These are phyloP conservation scores for Trachythela sp. DNA, from an alignment of 64 coral and sea anemone species.

Conservation along the genomic window DNA sequence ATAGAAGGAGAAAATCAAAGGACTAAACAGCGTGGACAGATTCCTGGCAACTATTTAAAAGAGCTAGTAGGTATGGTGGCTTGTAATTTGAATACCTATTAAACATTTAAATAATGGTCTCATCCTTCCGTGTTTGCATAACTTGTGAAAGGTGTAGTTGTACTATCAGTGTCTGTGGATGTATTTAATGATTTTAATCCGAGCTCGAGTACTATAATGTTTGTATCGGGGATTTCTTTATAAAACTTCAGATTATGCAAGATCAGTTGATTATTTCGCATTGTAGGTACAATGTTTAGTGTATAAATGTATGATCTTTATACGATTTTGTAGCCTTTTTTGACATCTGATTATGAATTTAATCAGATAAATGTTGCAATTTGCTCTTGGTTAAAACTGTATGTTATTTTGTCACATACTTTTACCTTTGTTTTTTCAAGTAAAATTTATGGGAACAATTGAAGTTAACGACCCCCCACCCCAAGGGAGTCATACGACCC, in stretches of 20 bases:
- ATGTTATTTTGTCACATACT: no score
- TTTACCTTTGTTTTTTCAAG: no score
- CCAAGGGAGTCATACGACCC: no score
- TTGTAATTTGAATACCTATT: background rate
- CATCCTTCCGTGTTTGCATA: slow-evolving; percentile 8
- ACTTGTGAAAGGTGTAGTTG: background rate
- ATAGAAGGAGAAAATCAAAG: background rate
- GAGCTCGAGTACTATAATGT: no score
- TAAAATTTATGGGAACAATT: no score
- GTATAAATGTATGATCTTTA: background rate
- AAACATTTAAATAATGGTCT: background rate
- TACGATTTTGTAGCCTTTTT: no score
- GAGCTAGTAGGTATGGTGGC: background rate
- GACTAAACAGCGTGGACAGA: background rate
- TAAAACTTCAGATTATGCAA: slow-evolving; percentile 6
- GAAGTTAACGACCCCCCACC: no score
- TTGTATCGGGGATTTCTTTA: background rate
- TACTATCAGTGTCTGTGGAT: background rate
- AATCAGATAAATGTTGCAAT: no score
- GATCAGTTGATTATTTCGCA: background rate
- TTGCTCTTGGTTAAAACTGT: no score
- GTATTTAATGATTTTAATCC: background rate
- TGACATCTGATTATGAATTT: no score
- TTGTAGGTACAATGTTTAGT: slow-evolving; percentile 12
- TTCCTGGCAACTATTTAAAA: slow-evolving; percentile 21